Evolutionary conservation across 2,797 vertebrate species (phyloP).

Genomic region (Cyclura pinguis): DNA sequence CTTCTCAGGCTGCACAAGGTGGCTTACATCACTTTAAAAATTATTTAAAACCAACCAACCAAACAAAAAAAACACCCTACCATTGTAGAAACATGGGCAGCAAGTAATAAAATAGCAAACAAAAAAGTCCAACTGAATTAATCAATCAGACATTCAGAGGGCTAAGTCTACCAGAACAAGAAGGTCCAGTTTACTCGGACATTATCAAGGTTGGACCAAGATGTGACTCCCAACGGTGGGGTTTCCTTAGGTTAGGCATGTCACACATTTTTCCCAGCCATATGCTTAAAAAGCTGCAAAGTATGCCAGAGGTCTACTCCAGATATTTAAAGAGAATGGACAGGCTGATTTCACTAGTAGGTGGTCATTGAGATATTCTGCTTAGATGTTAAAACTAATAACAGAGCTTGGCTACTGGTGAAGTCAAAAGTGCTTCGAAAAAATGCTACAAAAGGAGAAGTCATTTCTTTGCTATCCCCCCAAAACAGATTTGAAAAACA

Average conservation of each 20-base stretch:
- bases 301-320: neutral
- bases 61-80: neutral
- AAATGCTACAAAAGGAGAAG: neutral
- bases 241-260: neutral
- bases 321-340: neutral
- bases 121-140: neutral
- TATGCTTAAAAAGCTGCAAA: neutral
- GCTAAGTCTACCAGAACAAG: neutral
- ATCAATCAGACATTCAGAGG: neutral
- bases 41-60: neutral
- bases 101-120: neutral
- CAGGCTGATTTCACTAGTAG: neutral
- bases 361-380: neutral
- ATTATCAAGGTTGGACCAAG: neutral
- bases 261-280: neutral
- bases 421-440: too few species aligned
- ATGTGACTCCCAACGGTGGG: too few species aligned
- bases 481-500: neutral
- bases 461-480: neutral
- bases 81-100: too few species aligned
- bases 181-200: neutral
- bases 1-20: neutral
- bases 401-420: neutral
- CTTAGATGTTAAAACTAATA: neutral
- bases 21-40: neutral